These are phyloP conservation scores for Mantis religiosa DNA, from an alignment of 2,888 invertebrate genomes.

Conservation along the genomic window DNA sequence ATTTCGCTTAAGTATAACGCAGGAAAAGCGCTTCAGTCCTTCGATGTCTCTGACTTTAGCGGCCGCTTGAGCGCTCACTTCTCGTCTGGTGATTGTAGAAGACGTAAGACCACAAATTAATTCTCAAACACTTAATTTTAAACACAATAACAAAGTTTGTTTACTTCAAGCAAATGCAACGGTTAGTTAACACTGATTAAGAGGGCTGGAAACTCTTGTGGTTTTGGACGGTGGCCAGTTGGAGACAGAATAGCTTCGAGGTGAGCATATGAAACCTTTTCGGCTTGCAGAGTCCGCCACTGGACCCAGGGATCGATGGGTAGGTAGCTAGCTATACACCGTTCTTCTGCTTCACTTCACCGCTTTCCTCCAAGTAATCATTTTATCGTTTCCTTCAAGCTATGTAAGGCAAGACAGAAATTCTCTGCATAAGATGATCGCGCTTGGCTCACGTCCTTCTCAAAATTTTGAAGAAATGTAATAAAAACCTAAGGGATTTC, in stretches of 20 bases:
- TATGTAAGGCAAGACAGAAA: not conserved
- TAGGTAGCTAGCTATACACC: not conserved
- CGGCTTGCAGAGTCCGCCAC: not conserved
- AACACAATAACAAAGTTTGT: not conserved
- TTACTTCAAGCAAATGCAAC: not conserved
- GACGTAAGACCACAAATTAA: not conserved
- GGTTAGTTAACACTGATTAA: not conserved
- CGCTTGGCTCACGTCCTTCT: not conserved
- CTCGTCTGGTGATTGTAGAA: not conserved
- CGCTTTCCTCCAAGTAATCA: not conserved
- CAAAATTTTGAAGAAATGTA: not conserved
- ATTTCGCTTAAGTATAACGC: too few species aligned
- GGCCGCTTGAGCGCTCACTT: not conserved
- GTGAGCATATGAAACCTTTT: not conserved
- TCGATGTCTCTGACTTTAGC: too few species aligned
- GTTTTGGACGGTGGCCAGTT: not conserved
- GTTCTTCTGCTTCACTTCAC: not conserved
- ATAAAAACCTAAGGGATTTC: not conserved
- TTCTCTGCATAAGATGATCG: not conserved
- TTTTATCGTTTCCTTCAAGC: not conserved
- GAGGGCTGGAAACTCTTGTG: not conserved
- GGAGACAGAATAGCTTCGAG: not conserved
- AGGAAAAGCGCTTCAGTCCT: too few species aligned
- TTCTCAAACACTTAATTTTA: not conserved
- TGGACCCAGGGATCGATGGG: not conserved